Base-by-base conservation (phyloP, 2,113 vertebrate species). In the Lanius collurio region DNA sequence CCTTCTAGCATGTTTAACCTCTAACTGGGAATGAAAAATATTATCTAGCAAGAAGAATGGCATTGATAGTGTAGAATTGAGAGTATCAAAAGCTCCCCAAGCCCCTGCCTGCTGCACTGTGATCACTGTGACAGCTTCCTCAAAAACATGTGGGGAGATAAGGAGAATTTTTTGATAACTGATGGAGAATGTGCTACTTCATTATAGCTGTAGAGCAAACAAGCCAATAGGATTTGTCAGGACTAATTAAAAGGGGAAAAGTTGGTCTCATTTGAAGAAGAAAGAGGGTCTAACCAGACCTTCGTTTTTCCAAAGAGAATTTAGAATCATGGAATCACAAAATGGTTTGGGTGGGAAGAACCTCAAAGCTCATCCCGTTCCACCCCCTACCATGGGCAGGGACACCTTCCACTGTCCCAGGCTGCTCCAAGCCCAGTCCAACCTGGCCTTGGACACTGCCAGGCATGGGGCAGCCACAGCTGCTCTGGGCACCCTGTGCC, bases 381-480 rank as follows among this genome's bases (percentile, higher is more conserved):
- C 12, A 59, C 7, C 10, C 22, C 19, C 37, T 81, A 27, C 60
- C 37, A 35, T 9, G 9, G 57, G 21, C 42, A 56, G 31, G 10
- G 31, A 37, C 22, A 37, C 12, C 17, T 59, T 44, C 37, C 23
- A 18, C 68, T 52, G 1, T 0, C 5, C 33, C 60, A n/a, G 44
- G 15, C 0, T 39, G 39, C 39, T 67, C 69, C 30, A 63, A 71
- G 30, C 35, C 19, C 26, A 0, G 0, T 63, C 26, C 52, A 59
- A 0, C 19, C 44, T 57, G 52, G 37, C 44, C 68, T n/a, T 15
- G 33, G 46, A 24, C 44, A 52, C 15, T 39, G 4, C 7, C 27
- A 81, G 27, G 60, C 3, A 24, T 67, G 44, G 44, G 11, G 37
- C 59, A 81, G 33, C 35, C 52, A 23, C 44, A 67, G 20, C 37